Evolutionary conservation across 1,140 invertebrate genomes (phyloP), one percentile per base, ranked within the genome.

Genomic region (Drosophila triauraria): DNA sequence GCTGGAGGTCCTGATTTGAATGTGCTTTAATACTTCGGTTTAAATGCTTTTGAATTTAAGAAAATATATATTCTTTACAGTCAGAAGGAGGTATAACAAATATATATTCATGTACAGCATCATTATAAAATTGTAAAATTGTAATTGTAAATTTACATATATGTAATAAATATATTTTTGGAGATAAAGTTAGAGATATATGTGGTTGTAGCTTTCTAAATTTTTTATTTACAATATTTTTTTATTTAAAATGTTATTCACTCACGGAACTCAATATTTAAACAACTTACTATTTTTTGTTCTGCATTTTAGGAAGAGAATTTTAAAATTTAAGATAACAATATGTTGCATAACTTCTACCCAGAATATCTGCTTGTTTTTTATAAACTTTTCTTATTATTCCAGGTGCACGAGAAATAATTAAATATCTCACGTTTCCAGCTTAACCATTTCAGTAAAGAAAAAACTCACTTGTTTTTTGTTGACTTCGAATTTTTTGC

Each of bases 401-500:
- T 15, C 10, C 67, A 70, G 47, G 23, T 70, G 67, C 12, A 23
- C 4, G 9, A 30, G 23, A 46, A 46, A 67, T 68, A 70, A n/a
- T 40, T 6, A 54, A 15, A 54, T 27, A 68, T 70, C 63, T 68
- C 67, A 70, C 67, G 67, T 70, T 47, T 56, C 30, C 4, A 44
- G 40, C 20, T 65, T 4, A 70, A 50, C 27, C 35, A 54, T 23
- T 54, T 13, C 40, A 65, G 9, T 51, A 38, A 68, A 47, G 17
- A 47, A 38, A 47, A 25, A 47, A 38, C 4, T 2, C 23, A 1
- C 0, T 23, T 46, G 30, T 67, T 30, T 67, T 65, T 67, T 69
- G 47, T 43, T 23, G n/a, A 15, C 46, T 32, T 50, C 15, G 25
- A 43, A 40, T 40, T n/a, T 2, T 43, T 65, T 65, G 35, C 25